Base-by-base conservation (phyloP, 1,140 invertebrate species). In the Calycopis cecrops region DNA sequence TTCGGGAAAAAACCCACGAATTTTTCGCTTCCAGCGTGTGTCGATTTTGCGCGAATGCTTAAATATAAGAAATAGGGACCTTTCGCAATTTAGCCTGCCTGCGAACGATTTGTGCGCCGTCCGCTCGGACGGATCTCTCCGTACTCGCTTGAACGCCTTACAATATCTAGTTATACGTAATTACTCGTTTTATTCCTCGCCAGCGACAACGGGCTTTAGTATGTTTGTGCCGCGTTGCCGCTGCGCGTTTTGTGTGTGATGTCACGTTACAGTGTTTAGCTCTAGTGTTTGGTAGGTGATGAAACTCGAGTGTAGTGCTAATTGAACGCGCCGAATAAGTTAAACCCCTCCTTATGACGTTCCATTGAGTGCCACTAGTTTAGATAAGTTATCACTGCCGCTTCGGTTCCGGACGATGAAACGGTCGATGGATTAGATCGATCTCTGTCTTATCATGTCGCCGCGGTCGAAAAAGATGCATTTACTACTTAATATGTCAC, bases 161-260 rank as follows among this genome's bases (percentile, higher is more conserved):
- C 48, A 48, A 40, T 44, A 57, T 44, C 28, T 57, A 42, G 38
- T 44, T 57, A 47, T 50, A 57, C 14, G 37, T 56, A 56, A 49
- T 40, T 38, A 50, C 11, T 44, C 40, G 40, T 44, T 44, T 16
- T 14, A 28, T 18, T 44, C 40, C 40, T 44, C 40, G 38, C 14
- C n/a, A 14, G 38, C 38, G 40, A 44, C 14, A 14, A 12, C 3
- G 8, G 12, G 14, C 14, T 16, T 44, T 44, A 16, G 40, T 44
- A 16, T 44, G 16, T 14, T 16, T 12, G 8, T 17, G 40, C 14
- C 21, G 21, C 6, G 21, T 28, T 28, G 21, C 16, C 40, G 40
- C 40, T 17, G 40, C 40, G 40, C 17, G 40, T 8, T 44, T 44
- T 44, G 38, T 40, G 38, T 44, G 14, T 14, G 17, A 44, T 44